These are phyloP conservation scores for Macquaria ambigua DNA, from an alignment of 2,113 vertebrate species.

Conservation along the genomic window DNA sequence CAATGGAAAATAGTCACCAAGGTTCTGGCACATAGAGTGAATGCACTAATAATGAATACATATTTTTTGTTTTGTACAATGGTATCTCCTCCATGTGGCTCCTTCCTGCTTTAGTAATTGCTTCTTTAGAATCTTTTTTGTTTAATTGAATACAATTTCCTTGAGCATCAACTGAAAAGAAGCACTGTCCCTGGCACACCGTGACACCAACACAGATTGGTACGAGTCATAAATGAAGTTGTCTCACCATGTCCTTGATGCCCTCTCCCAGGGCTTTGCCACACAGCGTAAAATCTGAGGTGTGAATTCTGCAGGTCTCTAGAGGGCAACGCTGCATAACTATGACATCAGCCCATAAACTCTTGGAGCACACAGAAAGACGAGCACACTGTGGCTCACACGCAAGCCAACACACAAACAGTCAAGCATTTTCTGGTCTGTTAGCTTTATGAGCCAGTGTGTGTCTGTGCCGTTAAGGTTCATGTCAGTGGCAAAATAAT, in stretches of 20 bases:
- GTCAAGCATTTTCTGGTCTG: constrained; percentile 37
- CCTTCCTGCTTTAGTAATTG: constrained; percentile 18
- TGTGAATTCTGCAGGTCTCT: constrained; percentile 72
- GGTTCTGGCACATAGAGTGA: not conserved
- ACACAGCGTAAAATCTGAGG: constrained; percentile 70
- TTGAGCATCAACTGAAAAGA: constrained; percentile 25
- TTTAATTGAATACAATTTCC: constrained; percentile 29
- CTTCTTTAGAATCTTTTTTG: constrained; percentile 15
- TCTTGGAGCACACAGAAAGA: constrained; percentile 21
- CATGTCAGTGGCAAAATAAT: constrained; percentile 40
- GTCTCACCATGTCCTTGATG: constrained; percentile 59
- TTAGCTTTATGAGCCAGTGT: constrained; percentile 57
- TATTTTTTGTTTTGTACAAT: constrained; percentile 13
- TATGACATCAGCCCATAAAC: constrained; percentile 80
- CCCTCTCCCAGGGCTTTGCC: constrained; percentile 54
- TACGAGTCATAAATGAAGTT: constrained; percentile 65
- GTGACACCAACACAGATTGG: constrained; percentile 14
- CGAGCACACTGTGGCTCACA: not conserved
- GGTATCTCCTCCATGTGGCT: not conserved
- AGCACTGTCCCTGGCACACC: not conserved
- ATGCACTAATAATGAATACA: constrained; percentile 33
- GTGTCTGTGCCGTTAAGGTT: constrained; percentile 34
- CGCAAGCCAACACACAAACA: constrained; percentile 46
- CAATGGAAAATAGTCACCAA: not conserved
- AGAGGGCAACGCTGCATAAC: constrained; percentile 73